Evolutionary conservation across 2,888 invertebrate genomes (phyloP), one percentile per base, ranked within the genome.

Genomic region (Troilus luridus): DNA sequence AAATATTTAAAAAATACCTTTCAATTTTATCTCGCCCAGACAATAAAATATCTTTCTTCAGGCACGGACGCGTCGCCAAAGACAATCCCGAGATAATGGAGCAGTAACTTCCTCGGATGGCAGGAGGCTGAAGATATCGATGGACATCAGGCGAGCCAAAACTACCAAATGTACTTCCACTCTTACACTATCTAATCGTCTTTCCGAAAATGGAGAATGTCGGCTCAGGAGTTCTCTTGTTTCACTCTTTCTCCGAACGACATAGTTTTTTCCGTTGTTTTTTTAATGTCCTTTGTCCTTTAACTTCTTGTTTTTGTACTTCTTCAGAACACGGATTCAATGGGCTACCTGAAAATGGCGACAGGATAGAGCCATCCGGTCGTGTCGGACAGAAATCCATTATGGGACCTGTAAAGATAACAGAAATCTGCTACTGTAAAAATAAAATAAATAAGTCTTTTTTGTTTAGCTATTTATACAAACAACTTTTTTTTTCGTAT

Each of bases 131-230:
- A 5, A 27, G 85, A 56, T 85, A 85, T 58, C 85, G 85, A 12
- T 72, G 72, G 72, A 72, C 72, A 72, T 41, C 81, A 21, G 81
- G 56, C 85, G 56, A n/a, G n/a, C 85, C 85, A 58, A 41, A 41
- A 85, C 85, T 85, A 85, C 85, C 85, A 85, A 85, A 85, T 85
- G 85, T 85, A 85, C 85, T 85, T 85, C 85, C 56, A 56, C 85
- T 85, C 85, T 85, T 85, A 85, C 85, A 11, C 85, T 85, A 85
- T 85, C 85, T 85, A 85, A 85, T 85, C 85, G 85, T 56, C 8
- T 85, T n/a, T 85, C 85, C 85, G n/a, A 58, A 85, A 85, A 85
- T 54, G 56, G 85, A 85, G 56, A 21, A 56, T 58, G 85, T 56
- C 85, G 85, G 56, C 56, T 0, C 85, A 3, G 85, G 56, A 85